Base-by-base conservation (phyloP, 2,113 vertebrate species). In the Nothoprocta pentlandii region DNA sequence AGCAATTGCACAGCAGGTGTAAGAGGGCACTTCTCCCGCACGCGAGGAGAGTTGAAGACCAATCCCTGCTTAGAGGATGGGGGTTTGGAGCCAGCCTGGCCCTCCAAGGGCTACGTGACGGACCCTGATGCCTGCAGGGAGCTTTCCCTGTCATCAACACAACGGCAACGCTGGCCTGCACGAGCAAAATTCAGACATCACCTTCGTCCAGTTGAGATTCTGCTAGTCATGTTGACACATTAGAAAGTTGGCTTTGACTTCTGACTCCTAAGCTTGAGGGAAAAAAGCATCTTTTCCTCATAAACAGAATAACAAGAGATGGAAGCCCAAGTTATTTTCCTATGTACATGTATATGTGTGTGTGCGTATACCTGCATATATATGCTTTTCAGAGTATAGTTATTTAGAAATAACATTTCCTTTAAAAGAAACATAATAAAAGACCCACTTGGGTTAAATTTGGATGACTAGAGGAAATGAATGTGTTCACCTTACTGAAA, bases 221-320 rank as follows among this genome's bases (percentile, higher is more conserved):
- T 89, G 41, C 49, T 76, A 71, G 3, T 49, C 62, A 9, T 2
- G 1, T 25, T 73, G 61, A 54, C 1, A 0, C 30, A 30, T n/a
- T 56, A 49, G 22, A 68, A 85, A 73, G 74, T 59, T 66, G 59
- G 25, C 68, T 21, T 71, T 34, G 8, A 41, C 22, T 87, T 74
- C 46, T 47, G 25, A 11, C 68, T 80, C 42, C 64, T 19, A 49
- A 22, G 41, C 12, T 21, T 12, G 26, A 63, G 39, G 46, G 86
- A 89, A 42, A 14, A 42, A 14, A 68, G 11, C 17, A 7, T 44
- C 21, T 87, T 74, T 89, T 85, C 25, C 34, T 92, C 12, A 20
- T 22, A 41, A 0, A 1, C 6, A 49, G 23, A 34, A 64, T 32
- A 10, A 83, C 4, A 16, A 68, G 28, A 77, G 3, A 47, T 34